Evolutionary conservation across 1,140 invertebrate species (phyloP).

Genomic region (Bombus waltoni): DNA sequence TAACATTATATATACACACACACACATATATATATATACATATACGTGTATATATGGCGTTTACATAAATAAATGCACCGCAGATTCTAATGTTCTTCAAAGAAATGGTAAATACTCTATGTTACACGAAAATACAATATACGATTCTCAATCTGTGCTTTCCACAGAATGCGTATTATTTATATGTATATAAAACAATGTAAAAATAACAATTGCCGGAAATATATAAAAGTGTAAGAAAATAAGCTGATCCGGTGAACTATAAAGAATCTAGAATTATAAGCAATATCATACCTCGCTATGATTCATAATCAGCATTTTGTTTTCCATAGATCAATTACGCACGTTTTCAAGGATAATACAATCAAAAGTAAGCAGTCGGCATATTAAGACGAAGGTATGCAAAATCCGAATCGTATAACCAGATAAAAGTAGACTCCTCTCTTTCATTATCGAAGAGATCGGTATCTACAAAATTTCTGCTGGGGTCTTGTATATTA

Average conservation of each 20-base stretch:
- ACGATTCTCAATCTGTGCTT: slow-evolving; percentile 28
- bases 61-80: slow-evolving; percentile 59
- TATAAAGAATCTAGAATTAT: background rate
- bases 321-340: background rate
- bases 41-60: background rate
- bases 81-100: slow-evolving; percentile 27
- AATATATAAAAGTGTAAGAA: slow-evolving; percentile 46
- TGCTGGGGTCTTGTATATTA: slow-evolving; percentile 18
- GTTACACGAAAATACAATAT: slow-evolving; percentile 20
- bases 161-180: slow-evolving; percentile 26
- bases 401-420: background rate
- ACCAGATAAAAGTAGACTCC: background rate
- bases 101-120: slow-evolving; percentile 36
- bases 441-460: background rate
- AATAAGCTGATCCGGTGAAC: slow-evolving; percentile 22
- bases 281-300: background rate
- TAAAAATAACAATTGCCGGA: slow-evolving; percentile 42
- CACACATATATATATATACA: background rate
- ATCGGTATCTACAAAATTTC: background rate
- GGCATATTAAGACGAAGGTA: background rate
- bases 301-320: background rate
- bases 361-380: background rate
- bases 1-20: background rate
- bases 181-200: slow-evolving; percentile 38
- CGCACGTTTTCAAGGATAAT: background rate